Base-by-base conservation (phyloP, 2,113 vertebrate genomes). In the Pungitius pungitius region DNA sequence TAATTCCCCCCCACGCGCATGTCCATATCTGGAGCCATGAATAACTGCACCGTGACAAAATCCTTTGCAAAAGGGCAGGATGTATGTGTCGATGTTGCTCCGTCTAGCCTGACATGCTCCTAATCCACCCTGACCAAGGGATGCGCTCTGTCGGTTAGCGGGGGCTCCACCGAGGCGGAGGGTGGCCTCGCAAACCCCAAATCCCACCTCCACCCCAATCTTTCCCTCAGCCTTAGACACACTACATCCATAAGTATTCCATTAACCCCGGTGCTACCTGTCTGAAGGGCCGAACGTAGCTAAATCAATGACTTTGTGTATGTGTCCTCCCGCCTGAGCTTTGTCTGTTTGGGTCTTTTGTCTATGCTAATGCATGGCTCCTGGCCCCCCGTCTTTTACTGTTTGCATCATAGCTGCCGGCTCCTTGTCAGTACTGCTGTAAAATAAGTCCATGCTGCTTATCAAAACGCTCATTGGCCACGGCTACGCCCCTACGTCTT, bases 161-260 rank as follows among this genome's bases (percentile, higher is more conserved):
- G 54, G 82, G 86, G 85, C 74, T 83, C 81, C 82, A 43, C 60
- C 3, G 71, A 86, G 80, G 85, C 72, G 75, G 71, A 24, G 54
- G 73, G 77, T 72, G 6, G 62, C 71, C 59, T 68, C 22, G 42
- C 58, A 42, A 68, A 27, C 73, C 86, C 79, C 80, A 88, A 87
- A 91, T 91, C 90, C 88, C 85, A 84, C 81, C 85, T 82, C 77
- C 77, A 76, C 75, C 84, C 70, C 85, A 86, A 89, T 90, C 85
- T 89, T 40, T 87, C 78, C 69, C 73, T 73, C 78, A 49, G 54
- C 75, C 77, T 68, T 76, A 62, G 66, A 83, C 55, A 58, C 77
- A 73, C 83, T 79, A 87, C 83, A 89, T 89, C 82, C 74, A 76
- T 91, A 91, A 94, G 89, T 86, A 91, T 93, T 89, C 89, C 73